Conservation (phyloP, 2,888 invertebrate genomes). For the Lasioglossum malachurum region DNA sequence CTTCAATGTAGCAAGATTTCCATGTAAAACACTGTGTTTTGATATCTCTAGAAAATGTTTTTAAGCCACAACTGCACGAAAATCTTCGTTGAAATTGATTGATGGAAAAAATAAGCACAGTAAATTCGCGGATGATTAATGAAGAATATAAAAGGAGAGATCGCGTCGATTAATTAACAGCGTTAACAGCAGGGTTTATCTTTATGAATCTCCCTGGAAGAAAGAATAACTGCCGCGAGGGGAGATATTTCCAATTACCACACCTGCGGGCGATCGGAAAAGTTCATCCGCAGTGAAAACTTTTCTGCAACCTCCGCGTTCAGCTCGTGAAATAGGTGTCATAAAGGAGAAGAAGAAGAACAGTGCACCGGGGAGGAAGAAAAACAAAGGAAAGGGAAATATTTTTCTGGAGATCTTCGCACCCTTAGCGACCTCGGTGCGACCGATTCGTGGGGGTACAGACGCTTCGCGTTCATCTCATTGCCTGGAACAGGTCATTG, state of each 20-base stretch:
- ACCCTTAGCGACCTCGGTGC: neutral
- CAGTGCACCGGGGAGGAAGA: neutral
- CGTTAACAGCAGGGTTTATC: neutral
- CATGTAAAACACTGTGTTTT: neutral
- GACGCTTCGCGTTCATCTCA: slow-evolving; percentile 27
- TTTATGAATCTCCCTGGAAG: neutral
- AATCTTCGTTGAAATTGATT: neutral
- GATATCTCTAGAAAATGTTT: neutral
- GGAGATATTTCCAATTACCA: slow-evolving; percentile 1
- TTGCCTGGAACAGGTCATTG: slow-evolving; percentile 32
- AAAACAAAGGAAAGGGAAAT: slow-evolving; percentile 42
- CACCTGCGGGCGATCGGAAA: neutral
- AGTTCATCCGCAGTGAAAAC: slow-evolving; percentile 16
- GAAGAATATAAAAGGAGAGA: neutral
- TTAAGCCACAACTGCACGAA: neutral
- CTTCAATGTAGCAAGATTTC: no score
- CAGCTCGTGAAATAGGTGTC: neutral
- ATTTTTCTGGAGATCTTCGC: slow-evolving; percentile 29
- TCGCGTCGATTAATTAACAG: neutral
- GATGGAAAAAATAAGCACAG: neutral
- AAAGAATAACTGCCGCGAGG: no score
- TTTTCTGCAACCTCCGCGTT: neutral
- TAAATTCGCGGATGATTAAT: neutral
- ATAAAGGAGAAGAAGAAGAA: slow-evolving; percentile 5
- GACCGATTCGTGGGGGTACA: neutral